Evolutionary conservation across 2,888 invertebrate genomes (phyloP), one percentile per base, ranked within the genome.

Genomic region (Thumatha senex): DNA sequence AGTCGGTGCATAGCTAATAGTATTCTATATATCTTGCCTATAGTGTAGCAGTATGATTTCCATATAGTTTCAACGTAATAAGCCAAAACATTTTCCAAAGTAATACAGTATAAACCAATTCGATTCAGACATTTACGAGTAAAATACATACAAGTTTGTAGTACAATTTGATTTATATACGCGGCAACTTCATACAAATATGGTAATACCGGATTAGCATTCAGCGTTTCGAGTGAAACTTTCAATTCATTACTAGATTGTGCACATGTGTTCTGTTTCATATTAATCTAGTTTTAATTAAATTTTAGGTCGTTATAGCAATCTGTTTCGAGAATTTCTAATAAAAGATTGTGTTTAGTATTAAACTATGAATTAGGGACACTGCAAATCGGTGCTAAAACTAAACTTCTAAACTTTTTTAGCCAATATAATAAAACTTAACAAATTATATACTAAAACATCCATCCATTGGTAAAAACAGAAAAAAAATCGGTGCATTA

Each of bases 101-200:
- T 31, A 33, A 39, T 30, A 33, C 30, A 13, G 15, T 39, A 14
- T 30, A 36, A 46, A 15, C 39, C 12, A 46, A 36, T 18, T 30
- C 18, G 36, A 38, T 10, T 18, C 31, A 30, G 5, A 30, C 18
- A 24, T 24, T 24, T 24, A 24, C 18, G 18, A 24, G 24, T 57
- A 50, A 55, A 46, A 56, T 54, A 53, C 30, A 63, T 56, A 54
- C 48, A 58, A 67, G 40, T 63, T 64, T 38, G 52, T 42, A 40
- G 51, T 58, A 40, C 24, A 12, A 46, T 51, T 48, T 70, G 67
- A 68, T 70, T 68, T 67, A 67, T 64, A 47, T 50, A 51, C 39
- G 29, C 36, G 40, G 24, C 48, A 41, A 59, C 60, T 54, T 44
- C 45, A 14, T 30, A 45, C 30, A 43, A 36, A 41, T 59, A 63